Conservation (phyloP, 2,888 invertebrate species). For the Parascotia fuliginaria region DNA sequence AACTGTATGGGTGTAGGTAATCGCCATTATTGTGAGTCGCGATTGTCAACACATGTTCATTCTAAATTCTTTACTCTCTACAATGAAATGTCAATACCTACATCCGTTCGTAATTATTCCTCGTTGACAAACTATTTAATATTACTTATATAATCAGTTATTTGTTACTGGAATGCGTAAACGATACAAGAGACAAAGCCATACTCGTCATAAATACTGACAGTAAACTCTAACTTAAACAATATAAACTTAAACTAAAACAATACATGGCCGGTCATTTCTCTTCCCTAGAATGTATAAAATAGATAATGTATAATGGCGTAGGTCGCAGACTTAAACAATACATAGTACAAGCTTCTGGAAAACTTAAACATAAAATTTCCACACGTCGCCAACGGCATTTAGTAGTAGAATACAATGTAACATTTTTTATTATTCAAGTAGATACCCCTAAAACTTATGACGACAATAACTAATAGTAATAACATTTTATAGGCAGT, state of each 20-base stretch:
- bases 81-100: constrained; percentile 5
- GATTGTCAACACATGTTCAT: constrained; percentile 33
- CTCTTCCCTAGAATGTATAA: background rate
- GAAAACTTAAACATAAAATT: constrained; percentile 1
- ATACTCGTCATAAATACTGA: background rate
- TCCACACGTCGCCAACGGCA: constrained; percentile 7
- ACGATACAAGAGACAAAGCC: background rate
- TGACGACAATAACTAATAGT: constrained; percentile 70
- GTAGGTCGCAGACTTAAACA: background rate
- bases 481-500: constrained; percentile 76
- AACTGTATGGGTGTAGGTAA: constrained; percentile 48
- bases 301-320: background rate
- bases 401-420: constrained; percentile 33
- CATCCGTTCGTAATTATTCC: constrained; percentile 15
- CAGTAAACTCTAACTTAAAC: background rate
- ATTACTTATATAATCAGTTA: background rate
- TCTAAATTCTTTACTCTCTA: constrained; percentile 11
- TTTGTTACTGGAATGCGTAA: background rate
- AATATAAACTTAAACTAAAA: no score
- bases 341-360: constrained; percentile 1
- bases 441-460: constrained; percentile 58
- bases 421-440: constrained; percentile 39
- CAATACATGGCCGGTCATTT: background rate
- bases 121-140: background rate
- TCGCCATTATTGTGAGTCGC: constrained; percentile 53